Base-by-base conservation (phyloP, 2,113 vertebrate species). In the Vulpes vulpes region DNA sequence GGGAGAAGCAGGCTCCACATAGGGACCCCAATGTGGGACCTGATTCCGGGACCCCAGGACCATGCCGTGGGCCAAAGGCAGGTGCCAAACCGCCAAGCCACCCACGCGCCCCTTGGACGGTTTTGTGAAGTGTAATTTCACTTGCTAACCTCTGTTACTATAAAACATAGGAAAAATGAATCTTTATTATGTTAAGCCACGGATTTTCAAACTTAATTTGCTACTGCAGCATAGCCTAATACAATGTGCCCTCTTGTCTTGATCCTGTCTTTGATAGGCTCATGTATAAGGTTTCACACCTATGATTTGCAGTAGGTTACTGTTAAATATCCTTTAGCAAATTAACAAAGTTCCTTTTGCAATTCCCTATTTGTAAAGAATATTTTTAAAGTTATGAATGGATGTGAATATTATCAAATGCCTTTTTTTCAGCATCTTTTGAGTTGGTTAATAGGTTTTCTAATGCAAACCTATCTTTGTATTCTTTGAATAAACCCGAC, bases 401-500 rank as follows among this genome's bases (percentile, higher is more conserved):
- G 11, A 53, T 90, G 38, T 90, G 25, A 62, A 51, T 89, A 88
- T 92, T 55, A 79, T 43, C 49, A 71, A 84, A 60, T n/a, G 1
- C 25, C 76, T 80, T 94, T 83, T 80, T 97, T 82, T 43, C 4
- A 27, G 51, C 57, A 32, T 89, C 59, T 96, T 1, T 67, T 81
- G 67, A 87, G 27, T 78, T 32, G 32, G 79, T 91, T 76, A 94
- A 91, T 78, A 83, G 59, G 35, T 74, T 86, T 95, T 91, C 30
- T 88, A 83, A 49, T 86, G 57, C 16, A 49, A 35, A 69, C 17
- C 53, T 35, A 62, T 80, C 25, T 35, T 88, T 84, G 5, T 74
- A 79, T 74, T 93, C 74, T 81, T 57, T 95, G 85, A 93, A 85
- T 81, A 76, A 90, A 73, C 38, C 20, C n/a, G 91, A 38, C 15